These are phyloP conservation scores for Linyphia triangularis DNA, from an alignment of 2,888 invertebrate genomes.

Conservation along the genomic window DNA sequence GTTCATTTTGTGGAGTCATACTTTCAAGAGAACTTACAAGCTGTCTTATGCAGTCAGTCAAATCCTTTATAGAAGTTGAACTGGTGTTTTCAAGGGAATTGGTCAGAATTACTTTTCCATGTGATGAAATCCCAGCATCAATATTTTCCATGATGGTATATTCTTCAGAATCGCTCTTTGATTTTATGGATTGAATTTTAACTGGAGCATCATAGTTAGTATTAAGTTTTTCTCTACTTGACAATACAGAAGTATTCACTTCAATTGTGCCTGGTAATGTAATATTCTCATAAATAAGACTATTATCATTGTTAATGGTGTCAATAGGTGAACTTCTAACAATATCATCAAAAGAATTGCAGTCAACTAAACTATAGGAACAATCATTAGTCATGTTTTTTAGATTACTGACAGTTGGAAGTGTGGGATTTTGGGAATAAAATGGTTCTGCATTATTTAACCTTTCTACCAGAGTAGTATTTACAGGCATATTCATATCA, in stretches of 20 bases:
- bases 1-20: neutral
- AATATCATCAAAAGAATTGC: neutral
- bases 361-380: neutral
- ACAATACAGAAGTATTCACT: too few species aligned
- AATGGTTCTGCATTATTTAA: too few species aligned
- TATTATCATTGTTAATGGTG: neutral
- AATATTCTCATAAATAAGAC: neutral
- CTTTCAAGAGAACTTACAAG: conserved; percentile 3
- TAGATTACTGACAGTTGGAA: neutral
- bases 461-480: neutral
- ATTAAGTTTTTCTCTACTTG: too few species aligned
- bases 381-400: neutral
- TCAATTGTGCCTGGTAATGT: neutral
- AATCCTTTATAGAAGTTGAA: neutral
- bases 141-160: neutral
- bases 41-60: conserved; percentile 4
- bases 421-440: neutral
- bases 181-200: too few species aligned
- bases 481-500: neutral
- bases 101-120: neutral
- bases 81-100: neutral
- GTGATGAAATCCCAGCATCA: neutral
- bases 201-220: too few species aligned
- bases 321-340: neutral
- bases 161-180: neutral